Evolutionary conservation across 2,113 vertebrate genomes (phyloP).

Genomic region (Corapipo altera): DNA sequence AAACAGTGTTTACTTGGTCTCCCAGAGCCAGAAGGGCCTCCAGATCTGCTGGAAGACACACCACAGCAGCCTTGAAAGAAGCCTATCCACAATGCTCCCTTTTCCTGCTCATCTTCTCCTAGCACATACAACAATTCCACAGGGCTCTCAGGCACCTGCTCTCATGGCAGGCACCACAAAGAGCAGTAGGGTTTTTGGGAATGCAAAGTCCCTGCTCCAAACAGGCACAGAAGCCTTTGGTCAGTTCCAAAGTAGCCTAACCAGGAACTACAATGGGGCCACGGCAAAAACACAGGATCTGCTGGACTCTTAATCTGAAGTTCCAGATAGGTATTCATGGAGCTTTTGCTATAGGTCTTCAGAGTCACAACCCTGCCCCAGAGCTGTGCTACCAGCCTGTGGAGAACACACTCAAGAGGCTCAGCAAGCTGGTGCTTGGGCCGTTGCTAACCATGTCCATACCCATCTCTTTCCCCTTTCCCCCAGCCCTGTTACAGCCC

Average conservation of each 20-base stretch:
- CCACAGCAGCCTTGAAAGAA: neutral
- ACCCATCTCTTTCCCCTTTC: neutral
- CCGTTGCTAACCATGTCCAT: neutral
- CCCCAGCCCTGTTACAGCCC: neutral
- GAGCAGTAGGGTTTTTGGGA: neutral
- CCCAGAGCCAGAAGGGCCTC: neutral
- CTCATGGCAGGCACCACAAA: neutral
- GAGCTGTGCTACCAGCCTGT: neutral
- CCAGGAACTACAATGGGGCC: neutral
- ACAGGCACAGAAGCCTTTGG: neutral
- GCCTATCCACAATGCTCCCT: neutral
- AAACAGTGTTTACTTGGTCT: neutral
- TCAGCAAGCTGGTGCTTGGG: neutral
- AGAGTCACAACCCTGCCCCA: neutral
- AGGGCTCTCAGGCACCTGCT: neutral
- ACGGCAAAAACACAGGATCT: neutral
- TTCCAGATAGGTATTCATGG: neutral
- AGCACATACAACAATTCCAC: accelerated
- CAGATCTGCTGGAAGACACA: neutral
- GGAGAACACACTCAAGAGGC: neutral
- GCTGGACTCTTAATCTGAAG: neutral
- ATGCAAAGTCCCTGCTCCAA: neutral
- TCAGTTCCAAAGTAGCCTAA: neutral
- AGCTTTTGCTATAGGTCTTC: neutral
- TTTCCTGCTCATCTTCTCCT: neutral